phyloP scores from a whole-genome alignment of 2,797 vertebrate genomes.

The Orestias chungarensis region DNA sequence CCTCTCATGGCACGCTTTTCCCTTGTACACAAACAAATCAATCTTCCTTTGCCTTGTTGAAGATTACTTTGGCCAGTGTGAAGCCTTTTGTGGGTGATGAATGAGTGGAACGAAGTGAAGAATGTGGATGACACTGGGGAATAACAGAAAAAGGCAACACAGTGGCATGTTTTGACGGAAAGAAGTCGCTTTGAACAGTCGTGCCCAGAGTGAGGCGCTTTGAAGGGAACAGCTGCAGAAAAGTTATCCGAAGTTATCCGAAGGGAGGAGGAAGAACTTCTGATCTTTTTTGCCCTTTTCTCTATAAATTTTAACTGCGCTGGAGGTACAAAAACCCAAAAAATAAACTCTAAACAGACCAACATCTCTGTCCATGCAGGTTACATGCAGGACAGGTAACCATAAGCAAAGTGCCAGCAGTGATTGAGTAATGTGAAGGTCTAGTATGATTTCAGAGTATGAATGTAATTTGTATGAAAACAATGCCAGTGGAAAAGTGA shows the following conservation, averaged over 20 bases:
- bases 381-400: background rate
- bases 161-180: conserved; percentile 26
- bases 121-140: conserved; percentile 17
- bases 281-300: conserved; percentile 9
- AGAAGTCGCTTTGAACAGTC: conserved; percentile 31
- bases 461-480: too few species aligned
- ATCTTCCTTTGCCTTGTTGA: conserved; percentile 63
- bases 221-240: conserved; percentile 16
- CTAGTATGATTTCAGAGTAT: background rate
- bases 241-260: conserved; percentile 6
- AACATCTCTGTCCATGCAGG: background rate
- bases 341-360: conserved; percentile 1
- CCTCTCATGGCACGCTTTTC: conserved; percentile 4
- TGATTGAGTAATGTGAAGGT: background rate
- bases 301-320: background rate
- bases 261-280: conserved; percentile 6
- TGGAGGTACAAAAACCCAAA: background rate
- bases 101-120: conserved; percentile 24
- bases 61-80: conserved; percentile 50
- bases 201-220: conserved; percentile 29
- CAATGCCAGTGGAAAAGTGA: too few species aligned
- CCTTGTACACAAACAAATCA: conserved; percentile 66
- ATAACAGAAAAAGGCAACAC: conserved; percentile 7
- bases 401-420: background rate
- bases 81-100: conserved; percentile 57